Conservation (phyloP, 2,113 vertebrate species). For the Mastomys coucha region DNA sequence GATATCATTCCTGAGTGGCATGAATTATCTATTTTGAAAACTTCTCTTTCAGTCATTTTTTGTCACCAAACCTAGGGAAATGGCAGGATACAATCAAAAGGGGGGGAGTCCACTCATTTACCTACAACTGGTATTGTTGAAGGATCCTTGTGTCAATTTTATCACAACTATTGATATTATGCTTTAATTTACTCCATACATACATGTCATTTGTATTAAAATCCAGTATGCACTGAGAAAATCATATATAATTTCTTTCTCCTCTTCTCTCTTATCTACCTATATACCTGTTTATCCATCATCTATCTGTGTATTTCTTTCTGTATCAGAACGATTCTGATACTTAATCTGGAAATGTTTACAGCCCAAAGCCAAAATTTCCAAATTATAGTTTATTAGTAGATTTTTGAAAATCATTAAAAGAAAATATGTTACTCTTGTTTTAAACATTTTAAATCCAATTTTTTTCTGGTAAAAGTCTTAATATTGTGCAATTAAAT, state of each 20-base stretch:
- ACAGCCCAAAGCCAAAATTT: background rate
- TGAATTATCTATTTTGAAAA: background rate
- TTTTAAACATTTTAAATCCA: background rate
- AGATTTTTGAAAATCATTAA: background rate
- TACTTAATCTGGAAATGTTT: background rate
- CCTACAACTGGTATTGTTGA: background rate
- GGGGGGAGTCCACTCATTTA: background rate
- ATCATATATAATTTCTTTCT: background rate
- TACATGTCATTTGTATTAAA: background rate
- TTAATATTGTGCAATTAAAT: background rate
- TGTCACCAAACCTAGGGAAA: background rate
- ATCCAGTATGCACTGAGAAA: background rate
- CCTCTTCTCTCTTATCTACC: background rate
- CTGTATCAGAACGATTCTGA: background rate
- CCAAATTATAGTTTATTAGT: background rate
- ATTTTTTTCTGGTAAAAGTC: background rate
- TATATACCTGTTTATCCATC: too few relatives aligned
- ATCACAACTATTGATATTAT: background rate
- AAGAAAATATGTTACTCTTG: background rate
- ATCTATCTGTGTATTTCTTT: background rate
- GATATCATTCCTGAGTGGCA: background rate
- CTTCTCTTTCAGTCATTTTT: background rate
- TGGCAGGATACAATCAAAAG: background rate
- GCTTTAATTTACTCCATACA: background rate
- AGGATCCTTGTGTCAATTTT: background rate